Percentiles rank a stretch among this genome's conserved stretches.
These are phyloP conservation scores for Pavo muticus DNA, from an alignment of 2,113 vertebrate species.

Conservation along the genomic window DNA sequence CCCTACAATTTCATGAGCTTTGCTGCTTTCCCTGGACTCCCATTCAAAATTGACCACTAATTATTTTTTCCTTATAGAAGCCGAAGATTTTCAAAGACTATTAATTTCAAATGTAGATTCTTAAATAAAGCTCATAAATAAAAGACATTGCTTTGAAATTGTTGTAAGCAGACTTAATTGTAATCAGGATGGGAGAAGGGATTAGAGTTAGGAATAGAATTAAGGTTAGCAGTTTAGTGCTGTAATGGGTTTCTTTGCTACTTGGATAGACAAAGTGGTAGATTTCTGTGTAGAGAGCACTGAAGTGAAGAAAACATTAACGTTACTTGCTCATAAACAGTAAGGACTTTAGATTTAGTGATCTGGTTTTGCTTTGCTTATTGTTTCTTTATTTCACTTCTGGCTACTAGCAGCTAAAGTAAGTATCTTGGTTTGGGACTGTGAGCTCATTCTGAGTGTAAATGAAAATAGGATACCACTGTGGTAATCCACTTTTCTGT, in stretches of 20 bases:
- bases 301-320: not conserved
- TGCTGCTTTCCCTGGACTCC: not conserved
- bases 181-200: not conserved
- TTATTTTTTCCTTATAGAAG: not conserved
- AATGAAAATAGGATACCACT: not conserved
- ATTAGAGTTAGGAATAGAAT: not conserved
- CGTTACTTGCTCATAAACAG: not conserved
- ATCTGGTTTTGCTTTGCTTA: not conserved
- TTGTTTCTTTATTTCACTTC: not conserved
- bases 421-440: not conserved
- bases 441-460: not conserved
- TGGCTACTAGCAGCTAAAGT: not conserved
- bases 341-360: not conserved
- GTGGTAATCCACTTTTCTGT: not conserved
- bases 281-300: not conserved
- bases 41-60: not conserved
- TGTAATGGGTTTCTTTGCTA: not conserved
- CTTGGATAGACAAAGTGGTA: not conserved
- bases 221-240: not conserved
- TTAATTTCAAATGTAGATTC: slow-evolving; percentile 6
- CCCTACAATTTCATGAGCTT: not conserved
- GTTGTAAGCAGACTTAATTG: slow-evolving; percentile 2
- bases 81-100: not conserved
- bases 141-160: not conserved
- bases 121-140: not conserved